phyloP scores from a whole-genome alignment of 2,113 vertebrate species.

The Eurystomus gularis region DNA sequence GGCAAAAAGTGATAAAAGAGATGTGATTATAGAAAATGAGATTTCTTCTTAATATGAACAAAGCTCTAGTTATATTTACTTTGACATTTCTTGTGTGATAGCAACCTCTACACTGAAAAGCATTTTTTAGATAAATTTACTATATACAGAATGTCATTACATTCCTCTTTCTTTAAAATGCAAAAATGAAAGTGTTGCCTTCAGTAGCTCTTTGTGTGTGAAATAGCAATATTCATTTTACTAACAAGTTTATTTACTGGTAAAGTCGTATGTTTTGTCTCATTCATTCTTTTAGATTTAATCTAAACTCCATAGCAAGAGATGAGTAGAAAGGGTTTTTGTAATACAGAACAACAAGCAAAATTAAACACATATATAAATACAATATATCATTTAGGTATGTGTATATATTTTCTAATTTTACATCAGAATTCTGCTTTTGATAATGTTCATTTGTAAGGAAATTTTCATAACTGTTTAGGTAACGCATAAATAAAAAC shows the following conservation, averaged over 20 bases:
- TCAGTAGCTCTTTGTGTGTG: neutral
- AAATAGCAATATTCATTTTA: neutral
- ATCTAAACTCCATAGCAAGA: neutral
- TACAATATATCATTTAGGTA: neutral
- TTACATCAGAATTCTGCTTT: neutral
- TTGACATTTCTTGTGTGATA: neutral
- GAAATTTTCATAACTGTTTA: neutral
- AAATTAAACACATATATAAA: neutral
- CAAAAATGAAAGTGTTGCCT: neutral
- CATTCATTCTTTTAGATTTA: neutral
- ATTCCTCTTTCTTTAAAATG: neutral
- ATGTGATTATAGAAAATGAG: neutral
- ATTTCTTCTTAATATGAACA: neutral
- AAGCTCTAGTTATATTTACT: neutral
- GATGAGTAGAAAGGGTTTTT: neutral
- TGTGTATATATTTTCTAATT: neutral
- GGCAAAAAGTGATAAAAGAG: neutral
- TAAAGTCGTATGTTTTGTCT: neutral
- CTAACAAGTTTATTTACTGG: neutral
- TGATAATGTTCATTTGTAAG: neutral
- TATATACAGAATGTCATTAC: accelerated
- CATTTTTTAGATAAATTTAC: neutral
- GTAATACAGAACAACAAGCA: neutral
- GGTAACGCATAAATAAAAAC: accelerated
- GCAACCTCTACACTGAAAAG: neutral